phyloP scores from a whole-genome alignment of 2,888 invertebrate genomes.

The Listrodromus nycthemerus region DNA sequence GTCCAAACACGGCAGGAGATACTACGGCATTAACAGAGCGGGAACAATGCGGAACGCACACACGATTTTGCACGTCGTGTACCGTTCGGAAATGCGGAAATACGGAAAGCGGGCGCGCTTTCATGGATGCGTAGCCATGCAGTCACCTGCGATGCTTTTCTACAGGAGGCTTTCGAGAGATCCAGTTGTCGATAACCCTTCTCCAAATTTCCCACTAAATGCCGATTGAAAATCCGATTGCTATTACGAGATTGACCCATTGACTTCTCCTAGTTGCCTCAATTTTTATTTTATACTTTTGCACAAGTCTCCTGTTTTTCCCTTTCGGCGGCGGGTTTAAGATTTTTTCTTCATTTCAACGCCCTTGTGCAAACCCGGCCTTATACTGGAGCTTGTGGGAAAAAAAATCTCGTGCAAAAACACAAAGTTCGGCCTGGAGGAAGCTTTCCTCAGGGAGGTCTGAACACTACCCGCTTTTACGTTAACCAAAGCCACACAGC shows the following conservation, averaged over 20 bases:
- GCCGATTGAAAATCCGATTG: too few relatives aligned
- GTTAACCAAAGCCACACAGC: slow-evolving; percentile 25
- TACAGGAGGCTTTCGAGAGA: neutral
- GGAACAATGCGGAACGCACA: neutral
- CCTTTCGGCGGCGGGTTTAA: slow-evolving; percentile 69
- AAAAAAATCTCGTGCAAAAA: slow-evolving; percentile 26
- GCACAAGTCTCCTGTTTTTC: neutral
- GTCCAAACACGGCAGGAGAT: neutral
- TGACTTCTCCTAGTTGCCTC: too few relatives aligned
- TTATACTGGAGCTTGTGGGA: neutral
- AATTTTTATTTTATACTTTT: neutral
- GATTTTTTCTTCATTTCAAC: slow-evolving; percentile 67
- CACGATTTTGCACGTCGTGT: neutral
- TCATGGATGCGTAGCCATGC: neutral
- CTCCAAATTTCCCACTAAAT: too few relatives aligned
- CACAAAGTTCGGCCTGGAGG: slow-evolving; percentile 29
- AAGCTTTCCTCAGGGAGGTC: slow-evolving; percentile 18
- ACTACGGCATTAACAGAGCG: neutral
- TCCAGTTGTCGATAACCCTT: neutral
- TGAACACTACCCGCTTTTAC: slow-evolving; percentile 16
- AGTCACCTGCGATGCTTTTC: neutral
- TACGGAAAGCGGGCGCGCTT: neutral
- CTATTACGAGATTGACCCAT: too few relatives aligned
- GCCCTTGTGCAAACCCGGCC: slow-evolving; percentile 40
- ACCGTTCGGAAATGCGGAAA: neutral